These are phyloP conservation scores for Ornithoptera alexandrae DNA, from an alignment of 2,888 invertebrate genomes.

Conservation along the genomic window DNA sequence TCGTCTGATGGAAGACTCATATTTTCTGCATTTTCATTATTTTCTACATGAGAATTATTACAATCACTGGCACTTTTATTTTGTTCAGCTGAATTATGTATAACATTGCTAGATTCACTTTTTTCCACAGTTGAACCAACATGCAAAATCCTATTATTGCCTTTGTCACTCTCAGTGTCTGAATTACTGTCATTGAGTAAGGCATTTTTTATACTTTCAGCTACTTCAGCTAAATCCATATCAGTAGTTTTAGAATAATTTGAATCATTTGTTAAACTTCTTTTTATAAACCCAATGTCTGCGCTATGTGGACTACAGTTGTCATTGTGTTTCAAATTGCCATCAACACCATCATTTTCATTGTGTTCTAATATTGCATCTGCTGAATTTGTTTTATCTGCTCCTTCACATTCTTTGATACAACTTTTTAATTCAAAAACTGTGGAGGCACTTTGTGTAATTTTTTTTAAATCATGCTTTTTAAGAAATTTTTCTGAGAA, in stretches of 20 bases:
- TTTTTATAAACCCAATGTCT: slow-evolving; percentile 33
- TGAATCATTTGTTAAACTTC: slow-evolving; percentile 44
- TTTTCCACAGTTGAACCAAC: background rate
- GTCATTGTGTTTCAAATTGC: background rate
- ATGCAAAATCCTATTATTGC: background rate
- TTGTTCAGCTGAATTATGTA: background rate
- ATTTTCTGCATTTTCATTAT: slow-evolving; percentile 25
- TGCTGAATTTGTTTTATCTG: background rate
- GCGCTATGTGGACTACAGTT: background rate
- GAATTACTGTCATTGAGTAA: slow-evolving; percentile 43
- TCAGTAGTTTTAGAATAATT: slow-evolving; percentile 38
- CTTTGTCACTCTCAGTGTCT: slow-evolving; percentile 30
- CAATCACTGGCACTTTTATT: background rate
- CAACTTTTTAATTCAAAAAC: slow-evolving; percentile 37
- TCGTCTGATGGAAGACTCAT: slow-evolving; percentile 38
- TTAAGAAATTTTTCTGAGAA: slow-evolving; percentile 48
- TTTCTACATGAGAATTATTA: background rate
- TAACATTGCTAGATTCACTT: background rate
- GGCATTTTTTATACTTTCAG: slow-evolving; percentile 34
- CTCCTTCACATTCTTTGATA: background rate
- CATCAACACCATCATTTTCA: background rate
- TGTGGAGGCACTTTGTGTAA: slow-evolving; percentile 44
- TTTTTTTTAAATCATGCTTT: slow-evolving; percentile 48
- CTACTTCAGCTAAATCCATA: slow-evolving; percentile 19
- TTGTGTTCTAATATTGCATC: background rate